phyloP scores from a whole-genome alignment of 1,140 invertebrate genomes.

The Lamellibrachia luymesi region DNA sequence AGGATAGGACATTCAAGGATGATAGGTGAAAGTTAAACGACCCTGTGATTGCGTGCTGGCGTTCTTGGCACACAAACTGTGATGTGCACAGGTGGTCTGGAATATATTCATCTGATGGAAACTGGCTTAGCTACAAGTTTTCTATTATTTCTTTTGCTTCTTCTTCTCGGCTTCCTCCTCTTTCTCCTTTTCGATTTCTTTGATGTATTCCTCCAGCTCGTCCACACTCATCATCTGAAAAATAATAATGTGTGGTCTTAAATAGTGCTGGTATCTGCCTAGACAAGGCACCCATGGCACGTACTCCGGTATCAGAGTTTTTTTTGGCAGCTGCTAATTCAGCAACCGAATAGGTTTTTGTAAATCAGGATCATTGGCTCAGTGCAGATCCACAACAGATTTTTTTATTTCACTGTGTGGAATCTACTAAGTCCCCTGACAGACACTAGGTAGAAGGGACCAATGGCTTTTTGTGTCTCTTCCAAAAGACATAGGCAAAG shows the following conservation, averaged over 20 bases:
- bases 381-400: too few species aligned
- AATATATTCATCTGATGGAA: not conserved
- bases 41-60: not conserved
- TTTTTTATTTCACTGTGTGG: too few species aligned
- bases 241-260: not conserved
- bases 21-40: not conserved
- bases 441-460: too few species aligned
- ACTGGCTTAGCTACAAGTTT: not conserved
- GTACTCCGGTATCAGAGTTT: too few species aligned
- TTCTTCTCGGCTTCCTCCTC: conserved; percentile 98
- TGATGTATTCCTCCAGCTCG: conserved; percentile 88
- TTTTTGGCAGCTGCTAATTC: too few species aligned
- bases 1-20: not conserved
- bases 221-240: conserved; percentile 83
- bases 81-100: not conserved
- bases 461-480: too few species aligned
- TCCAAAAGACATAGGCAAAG: too few species aligned
- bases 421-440: too few species aligned
- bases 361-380: too few species aligned
- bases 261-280: too few species aligned
- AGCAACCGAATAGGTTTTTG: too few species aligned
- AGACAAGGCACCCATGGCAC: too few species aligned
- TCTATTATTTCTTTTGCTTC: conserved; percentile 72
- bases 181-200: conserved; percentile 94
- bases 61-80: not conserved